Evolutionary conservation across 1,140 invertebrate species (phyloP).

Genomic region (Coboldia fuscipes): DNA sequence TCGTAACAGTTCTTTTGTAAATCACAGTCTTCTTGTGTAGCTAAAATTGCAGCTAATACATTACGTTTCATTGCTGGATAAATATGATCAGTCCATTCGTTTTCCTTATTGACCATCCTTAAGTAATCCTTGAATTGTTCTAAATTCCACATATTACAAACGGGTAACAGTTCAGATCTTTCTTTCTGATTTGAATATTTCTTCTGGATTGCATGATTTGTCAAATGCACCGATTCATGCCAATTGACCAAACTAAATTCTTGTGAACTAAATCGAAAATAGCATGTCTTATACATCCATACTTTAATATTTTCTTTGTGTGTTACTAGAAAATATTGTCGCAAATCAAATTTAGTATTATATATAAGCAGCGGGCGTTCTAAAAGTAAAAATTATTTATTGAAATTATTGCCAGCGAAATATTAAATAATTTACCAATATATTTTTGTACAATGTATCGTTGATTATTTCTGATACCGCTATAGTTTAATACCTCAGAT

Average conservation of each 20-base stretch:
- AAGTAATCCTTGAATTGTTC: slow-evolving; percentile 45
- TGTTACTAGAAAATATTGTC: slow-evolving; percentile 66
- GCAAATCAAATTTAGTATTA: slow-evolving; percentile 73
- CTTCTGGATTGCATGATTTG: slow-evolving; percentile 70
- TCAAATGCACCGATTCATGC: slow-evolving; percentile 70
- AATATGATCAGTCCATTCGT: slow-evolving; percentile 39
- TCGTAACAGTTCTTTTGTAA: slow-evolving; percentile 57
- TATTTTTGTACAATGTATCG: slow-evolving; percentile 80
- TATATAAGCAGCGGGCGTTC: slow-evolving; percentile 55
- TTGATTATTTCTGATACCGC: not conserved
- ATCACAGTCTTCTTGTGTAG: slow-evolving; percentile 37
- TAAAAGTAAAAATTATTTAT: slow-evolving; percentile 18
- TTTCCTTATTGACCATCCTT: slow-evolving; percentile 17
- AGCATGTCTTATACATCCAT: slow-evolving; percentile 69
- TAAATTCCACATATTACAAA: slow-evolving; percentile 64
- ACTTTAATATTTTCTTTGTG: slow-evolving; percentile 51
- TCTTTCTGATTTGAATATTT: slow-evolving; percentile 44
- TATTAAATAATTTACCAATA: slow-evolving; percentile 35
- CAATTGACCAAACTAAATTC: slow-evolving; percentile 55
- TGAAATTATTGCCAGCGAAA: not conserved
- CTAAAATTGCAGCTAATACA: slow-evolving; percentile 50
- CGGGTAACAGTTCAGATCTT: slow-evolving; percentile 39
- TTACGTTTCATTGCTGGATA: slow-evolving; percentile 66
- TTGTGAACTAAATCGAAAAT: slow-evolving; percentile 69
- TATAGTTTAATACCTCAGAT: slow-evolving; percentile 20